These are phyloP conservation scores for Limenitis camilla DNA, from an alignment of 2,888 invertebrate genomes.

Conservation along the genomic window DNA sequence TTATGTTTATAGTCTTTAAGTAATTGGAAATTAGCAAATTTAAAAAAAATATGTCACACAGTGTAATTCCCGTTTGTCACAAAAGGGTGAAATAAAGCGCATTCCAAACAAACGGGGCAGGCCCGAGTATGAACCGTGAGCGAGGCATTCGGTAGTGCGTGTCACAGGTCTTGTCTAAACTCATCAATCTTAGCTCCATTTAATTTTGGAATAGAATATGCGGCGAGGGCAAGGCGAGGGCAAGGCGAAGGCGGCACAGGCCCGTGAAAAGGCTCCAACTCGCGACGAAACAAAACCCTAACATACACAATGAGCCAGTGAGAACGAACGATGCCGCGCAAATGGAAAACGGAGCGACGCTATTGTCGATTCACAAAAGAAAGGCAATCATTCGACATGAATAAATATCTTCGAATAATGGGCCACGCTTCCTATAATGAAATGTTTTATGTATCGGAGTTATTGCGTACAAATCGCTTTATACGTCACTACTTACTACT, in stretches of 20 bases:
- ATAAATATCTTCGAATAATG: constrained; percentile 74
- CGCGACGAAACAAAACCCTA: constrained; percentile 59
- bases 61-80: constrained; percentile 52
- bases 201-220: constrained; percentile 59
- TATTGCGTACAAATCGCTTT: constrained; percentile 61
- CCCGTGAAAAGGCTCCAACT: constrained; percentile 46
- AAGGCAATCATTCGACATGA: constrained; percentile 74
- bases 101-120: constrained; percentile 48
- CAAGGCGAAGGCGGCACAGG: constrained; percentile 24
- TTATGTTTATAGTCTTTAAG: too few species aligned
- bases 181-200: constrained; percentile 71
- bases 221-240: constrained; percentile 26
- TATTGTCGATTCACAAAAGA: constrained; percentile 71
- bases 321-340: constrained; percentile 40
- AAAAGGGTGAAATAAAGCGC: constrained; percentile 63
- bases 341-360: constrained; percentile 64
- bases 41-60: too few species aligned
- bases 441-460: constrained; percentile 70
- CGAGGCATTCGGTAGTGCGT: constrained; percentile 65
- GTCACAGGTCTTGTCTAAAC: constrained; percentile 71
- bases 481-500: constrained; percentile 11
- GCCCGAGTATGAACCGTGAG: constrained; percentile 37
- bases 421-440: constrained; percentile 62
- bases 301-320: constrained; percentile 52
- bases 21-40: too few species aligned